These are phyloP conservation scores for Tetramorium parvispinum DNA, from an alignment of 1,140 invertebrate genomes.

Conservation along the genomic window DNA sequence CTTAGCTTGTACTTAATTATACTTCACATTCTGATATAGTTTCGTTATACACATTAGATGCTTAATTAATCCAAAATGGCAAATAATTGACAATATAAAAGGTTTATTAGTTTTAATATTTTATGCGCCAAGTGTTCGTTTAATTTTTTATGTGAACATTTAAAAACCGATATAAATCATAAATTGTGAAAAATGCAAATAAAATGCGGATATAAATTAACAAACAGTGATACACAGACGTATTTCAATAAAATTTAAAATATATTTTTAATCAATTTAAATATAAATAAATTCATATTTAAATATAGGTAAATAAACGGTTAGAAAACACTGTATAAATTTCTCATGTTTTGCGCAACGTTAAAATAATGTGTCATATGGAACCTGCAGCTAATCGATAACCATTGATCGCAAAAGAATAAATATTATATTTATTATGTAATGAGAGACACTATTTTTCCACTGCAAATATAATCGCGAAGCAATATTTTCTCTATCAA, in stretches of 20 bases:
- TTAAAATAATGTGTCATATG: neutral
- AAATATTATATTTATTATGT: conserved; percentile 18
- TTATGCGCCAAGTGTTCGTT: neutral
- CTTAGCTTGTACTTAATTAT: neutral
- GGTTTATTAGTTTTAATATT: neutral
- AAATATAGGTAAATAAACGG: conserved; percentile 17
- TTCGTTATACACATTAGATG: neutral
- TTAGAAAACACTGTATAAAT: conserved; percentile 12
- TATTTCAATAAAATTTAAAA: neutral
- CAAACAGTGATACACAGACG: neutral
- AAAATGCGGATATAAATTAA: conserved; percentile 6
- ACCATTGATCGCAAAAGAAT: neutral
- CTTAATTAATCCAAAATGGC: neutral
- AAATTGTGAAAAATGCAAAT: neutral
- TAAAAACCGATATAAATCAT: neutral
- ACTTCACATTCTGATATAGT: neutral
- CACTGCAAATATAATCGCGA: neutral
- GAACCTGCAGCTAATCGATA: neutral
- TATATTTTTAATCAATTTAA: conserved; percentile 24
- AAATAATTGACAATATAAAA: neutral
- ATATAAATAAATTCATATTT: conserved; percentile 24
- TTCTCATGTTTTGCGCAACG: neutral
- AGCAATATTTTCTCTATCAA: neutral
- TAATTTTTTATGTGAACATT: neutral
- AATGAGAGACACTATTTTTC: neutral